Evolutionary conservation across 2,113 vertebrate species (phyloP), one percentile per base, ranked within the genome.

Genomic region (Syngnathus typhle): DNA sequence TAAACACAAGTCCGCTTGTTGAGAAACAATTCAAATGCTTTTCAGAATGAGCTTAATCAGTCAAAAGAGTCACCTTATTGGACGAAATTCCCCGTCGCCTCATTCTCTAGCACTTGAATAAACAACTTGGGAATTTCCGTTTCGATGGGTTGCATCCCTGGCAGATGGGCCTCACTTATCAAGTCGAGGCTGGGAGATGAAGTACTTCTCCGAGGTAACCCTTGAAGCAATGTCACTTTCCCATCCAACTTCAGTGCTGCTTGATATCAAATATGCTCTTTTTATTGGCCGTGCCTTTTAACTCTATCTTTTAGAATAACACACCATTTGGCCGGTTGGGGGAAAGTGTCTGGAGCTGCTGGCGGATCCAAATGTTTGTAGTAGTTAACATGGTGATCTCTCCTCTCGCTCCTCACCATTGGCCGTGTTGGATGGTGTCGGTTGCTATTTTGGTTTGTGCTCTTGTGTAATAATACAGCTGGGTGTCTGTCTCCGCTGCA

Each of bases 221-320:
- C 79, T 64, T 64, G 38, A 18, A 78, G 69, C 73, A 76, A 65
- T 62, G 61, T 86, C 82, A 86, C 75, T 70, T 86, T 87, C 74
- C 32, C 64, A 63, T 87, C 88, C 81, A 86, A 88, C 76, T 81
- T 89, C 88, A 89, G 80, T 77, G 77, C 84, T 88, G 84, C 77
- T 70, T 73, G 84, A 87, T 85, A 84, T 90, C 82, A 89, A 88
- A 85, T 86, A 84, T 88, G 87, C 87, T 89, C 84, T 91, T 91
- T 84, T 87, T 86, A 84, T 87, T 85, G 76, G 86, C 79, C 60
- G 73, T 69, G 82, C 81, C 84, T 75, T 54, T 88, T 86, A 91
- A 90, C 79, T 74, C 21, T 65, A 91, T 83, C 87, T 84, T 85
- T 59, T 82, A 82, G 77, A 88, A 88, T 76, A 91, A 89, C 84